Evolutionary conservation across 2,113 vertebrate species (phyloP).

Genomic region (Cichladusa arquata): DNA sequence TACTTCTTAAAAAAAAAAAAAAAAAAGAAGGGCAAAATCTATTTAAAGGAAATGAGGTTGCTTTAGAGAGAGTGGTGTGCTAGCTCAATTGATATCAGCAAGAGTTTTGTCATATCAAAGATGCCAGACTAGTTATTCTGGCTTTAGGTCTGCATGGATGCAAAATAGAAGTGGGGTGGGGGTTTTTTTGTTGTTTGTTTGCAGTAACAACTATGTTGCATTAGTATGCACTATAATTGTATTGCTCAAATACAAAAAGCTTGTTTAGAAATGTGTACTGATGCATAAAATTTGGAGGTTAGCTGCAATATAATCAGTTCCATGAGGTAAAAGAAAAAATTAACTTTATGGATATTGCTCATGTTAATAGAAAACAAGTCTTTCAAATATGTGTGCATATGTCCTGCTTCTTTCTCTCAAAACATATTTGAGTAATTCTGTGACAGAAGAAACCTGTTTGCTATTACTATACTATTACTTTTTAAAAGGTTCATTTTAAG

Average conservation of each 20-base stretch:
- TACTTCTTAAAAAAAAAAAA: background rate
- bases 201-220: background rate
- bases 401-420: background rate
- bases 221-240: background rate
- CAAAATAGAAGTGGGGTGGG: background rate
- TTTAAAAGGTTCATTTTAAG: background rate
- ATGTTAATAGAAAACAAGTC: background rate
- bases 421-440: background rate
- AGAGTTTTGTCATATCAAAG: background rate
- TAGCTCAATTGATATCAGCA: background rate
- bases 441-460: background rate
- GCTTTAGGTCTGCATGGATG: background rate
- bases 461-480: background rate
- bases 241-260: background rate
- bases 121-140: background rate
- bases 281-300: background rate
- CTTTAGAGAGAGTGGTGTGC: background rate
- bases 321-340: background rate
- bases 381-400: background rate
- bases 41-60: background rate
- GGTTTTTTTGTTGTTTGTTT: background rate
- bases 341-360: background rate
- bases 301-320: background rate
- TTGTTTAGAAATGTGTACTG: background rate
- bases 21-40: background rate